These are phyloP conservation scores for Chionoecetes opilio DNA, from an alignment of 1,140 invertebrate genomes.

Conservation along the genomic window DNA sequence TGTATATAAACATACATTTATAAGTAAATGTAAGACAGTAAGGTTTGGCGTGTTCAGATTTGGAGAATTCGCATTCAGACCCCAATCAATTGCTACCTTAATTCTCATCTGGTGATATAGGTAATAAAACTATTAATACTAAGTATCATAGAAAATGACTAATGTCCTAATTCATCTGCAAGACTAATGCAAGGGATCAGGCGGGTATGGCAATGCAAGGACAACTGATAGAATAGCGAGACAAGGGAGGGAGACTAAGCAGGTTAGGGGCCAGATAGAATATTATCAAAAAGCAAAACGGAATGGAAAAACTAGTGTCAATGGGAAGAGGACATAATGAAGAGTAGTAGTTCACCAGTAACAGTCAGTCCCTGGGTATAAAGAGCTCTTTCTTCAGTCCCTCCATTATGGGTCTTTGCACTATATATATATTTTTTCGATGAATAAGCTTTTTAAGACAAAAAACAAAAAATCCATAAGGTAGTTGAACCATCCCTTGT, in stretches of 20 bases:
- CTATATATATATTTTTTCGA: neutral
- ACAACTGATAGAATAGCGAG: neutral
- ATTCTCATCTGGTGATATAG: too few relatives aligned
- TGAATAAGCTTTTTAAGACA: neutral
- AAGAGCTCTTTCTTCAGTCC: neutral
- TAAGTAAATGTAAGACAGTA: too few relatives aligned
- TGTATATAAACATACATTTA: too few relatives aligned
- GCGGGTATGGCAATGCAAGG: neutral
- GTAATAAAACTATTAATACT: neutral
- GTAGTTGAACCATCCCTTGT: too few relatives aligned
- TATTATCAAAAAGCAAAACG: neutral
- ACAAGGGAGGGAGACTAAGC: neutral
- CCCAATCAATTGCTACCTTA: too few relatives aligned
- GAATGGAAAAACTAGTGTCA: neutral
- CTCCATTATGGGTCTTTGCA: neutral
- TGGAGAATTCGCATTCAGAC: too few relatives aligned
- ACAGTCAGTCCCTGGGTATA: neutral
- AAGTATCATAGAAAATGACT: neutral
- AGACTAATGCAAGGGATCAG: neutral
- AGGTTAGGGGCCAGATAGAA: too few relatives aligned
- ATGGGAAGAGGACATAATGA: neutral
- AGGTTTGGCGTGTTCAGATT: too few relatives aligned
- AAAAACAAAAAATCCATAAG: too few relatives aligned
- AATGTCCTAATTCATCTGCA: neutral
- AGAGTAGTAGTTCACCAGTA: neutral